A percentile compares a stretch with the other conserved stretches of the same genome.
Conservation (phyloP, 2,888 invertebrate genomes). For the Apotomis capreana region DNA sequence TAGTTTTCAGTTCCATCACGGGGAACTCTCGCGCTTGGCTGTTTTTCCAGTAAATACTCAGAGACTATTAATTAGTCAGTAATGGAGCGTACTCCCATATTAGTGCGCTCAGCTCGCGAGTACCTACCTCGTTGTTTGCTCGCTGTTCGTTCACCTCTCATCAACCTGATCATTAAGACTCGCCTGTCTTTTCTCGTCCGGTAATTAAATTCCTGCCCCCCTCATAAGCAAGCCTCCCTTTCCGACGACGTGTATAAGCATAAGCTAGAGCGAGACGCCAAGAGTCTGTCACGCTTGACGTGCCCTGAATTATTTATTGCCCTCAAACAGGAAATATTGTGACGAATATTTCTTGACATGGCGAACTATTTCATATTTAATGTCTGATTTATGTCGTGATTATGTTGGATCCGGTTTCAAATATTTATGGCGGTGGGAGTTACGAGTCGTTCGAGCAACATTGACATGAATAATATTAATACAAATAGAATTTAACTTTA, state of each 20-base stretch:
- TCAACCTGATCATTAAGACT: slow-evolving; percentile 25
- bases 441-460: background rate
- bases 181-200: slow-evolving; percentile 14
- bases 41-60: background rate
- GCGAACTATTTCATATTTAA: slow-evolving; percentile 40
- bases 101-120: background rate
- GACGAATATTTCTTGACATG: slow-evolving; percentile 38
- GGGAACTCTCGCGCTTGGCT: too few species aligned
- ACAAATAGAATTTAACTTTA: slow-evolving; percentile 18
- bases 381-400: slow-evolving; percentile 38
- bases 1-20: too few species aligned
- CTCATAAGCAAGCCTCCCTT: slow-evolving; percentile 6
- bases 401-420: slow-evolving; percentile 26
- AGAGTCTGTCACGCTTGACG: slow-evolving; percentile 31
- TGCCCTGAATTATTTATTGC: slow-evolving; percentile 37
- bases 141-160: background rate
- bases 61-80: background rate
- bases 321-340: slow-evolving; percentile 29
- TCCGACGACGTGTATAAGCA: slow-evolving; percentile 8
- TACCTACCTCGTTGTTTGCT: background rate
- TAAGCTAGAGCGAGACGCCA: slow-evolving; percentile 16
- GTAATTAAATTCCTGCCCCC: slow-evolving; percentile 36
- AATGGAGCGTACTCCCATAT: background rate
- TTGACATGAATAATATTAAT: slow-evolving; percentile 19
- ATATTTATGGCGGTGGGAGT: slow-evolving; percentile 21